These are phyloP conservation scores for Bufo bufo DNA, from an alignment of 2,113 vertebrate genomes.

Conservation along the genomic window DNA sequence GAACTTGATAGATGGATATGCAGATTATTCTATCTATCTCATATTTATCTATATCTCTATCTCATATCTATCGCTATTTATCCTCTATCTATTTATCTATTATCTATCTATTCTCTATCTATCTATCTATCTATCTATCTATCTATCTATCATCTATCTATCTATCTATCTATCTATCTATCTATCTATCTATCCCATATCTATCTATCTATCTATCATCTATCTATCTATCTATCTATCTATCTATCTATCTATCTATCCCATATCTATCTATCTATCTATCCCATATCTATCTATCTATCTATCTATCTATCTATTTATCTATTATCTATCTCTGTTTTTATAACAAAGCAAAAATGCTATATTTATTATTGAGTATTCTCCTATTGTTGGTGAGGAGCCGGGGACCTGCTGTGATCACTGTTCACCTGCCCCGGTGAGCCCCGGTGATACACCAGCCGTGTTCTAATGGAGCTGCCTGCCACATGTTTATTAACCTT, in stretches of 20 bases:
- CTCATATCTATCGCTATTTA: not conserved
- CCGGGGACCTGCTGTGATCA: not conserved
- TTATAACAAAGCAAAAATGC: no score
- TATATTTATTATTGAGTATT: no score
- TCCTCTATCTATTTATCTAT: not conserved
- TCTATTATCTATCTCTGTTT: not conserved
- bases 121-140: slow-evolving; percentile 5
- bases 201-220: not conserved
- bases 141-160: not conserved
- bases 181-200: not conserved
- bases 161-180: not conserved
- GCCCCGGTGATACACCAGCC: not conserved
- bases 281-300: not conserved
- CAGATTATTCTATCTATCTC: not conserved
- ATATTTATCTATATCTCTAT: not conserved
- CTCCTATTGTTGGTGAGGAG: not conserved
- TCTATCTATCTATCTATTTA: not conserved
- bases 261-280: slow-evolving; percentile 18
- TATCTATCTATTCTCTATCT: not conserved
- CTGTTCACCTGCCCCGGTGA: not conserved
- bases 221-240: not conserved
- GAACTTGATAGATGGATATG: no score
- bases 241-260: not conserved
- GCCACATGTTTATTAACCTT: slow-evolving; percentile 54
- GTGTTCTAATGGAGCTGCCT: slow-evolving; percentile 32